Percentiles rank a stretch among this genome's conserved stretches.
phyloP scores from a whole-genome alignment of 1,140 invertebrate species.

The Melipona quadrifasciata region DNA sequence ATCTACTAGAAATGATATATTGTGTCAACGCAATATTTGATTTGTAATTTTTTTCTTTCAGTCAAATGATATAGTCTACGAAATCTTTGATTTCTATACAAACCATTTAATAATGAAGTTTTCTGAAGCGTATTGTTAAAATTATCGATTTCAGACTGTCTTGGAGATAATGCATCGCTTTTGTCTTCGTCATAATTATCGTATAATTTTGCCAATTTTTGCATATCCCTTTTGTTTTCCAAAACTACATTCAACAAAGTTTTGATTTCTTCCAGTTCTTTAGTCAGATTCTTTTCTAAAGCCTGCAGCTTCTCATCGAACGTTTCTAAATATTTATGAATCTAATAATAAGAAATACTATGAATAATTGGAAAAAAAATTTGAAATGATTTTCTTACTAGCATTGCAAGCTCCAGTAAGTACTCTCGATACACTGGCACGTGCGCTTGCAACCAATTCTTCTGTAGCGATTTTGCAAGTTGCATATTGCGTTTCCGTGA shows the following conservation, averaged over 20 bases:
- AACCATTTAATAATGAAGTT: conserved; percentile 59
- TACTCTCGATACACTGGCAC: conserved; percentile 78
- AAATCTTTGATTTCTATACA: background rate
- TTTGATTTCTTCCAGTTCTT: conserved; percentile 56
- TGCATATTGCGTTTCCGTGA: conserved; percentile 76
- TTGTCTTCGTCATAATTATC: background rate
- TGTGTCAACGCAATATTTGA: background rate
- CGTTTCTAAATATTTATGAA: conserved; percentile 59
- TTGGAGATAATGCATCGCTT: conserved; percentile 23
- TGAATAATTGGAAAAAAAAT: background rate
- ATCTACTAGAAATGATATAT: too few relatives aligned
- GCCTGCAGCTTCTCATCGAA: conserved; percentile 63
- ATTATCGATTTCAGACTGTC: conserved; percentile 60
- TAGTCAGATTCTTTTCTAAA: conserved; percentile 58
- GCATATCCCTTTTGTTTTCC: background rate
- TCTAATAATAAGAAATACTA: background rate
- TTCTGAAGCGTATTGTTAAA: conserved; percentile 61
- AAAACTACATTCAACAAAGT: conserved; percentile 29
- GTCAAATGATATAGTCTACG: background rate
- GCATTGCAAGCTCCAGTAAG: conserved; percentile 80
- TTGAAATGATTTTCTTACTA: conserved; percentile 66
- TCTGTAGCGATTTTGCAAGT: conserved; percentile 79
- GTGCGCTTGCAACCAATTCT: conserved; percentile 79
- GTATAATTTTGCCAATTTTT: background rate
- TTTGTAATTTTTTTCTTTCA: background rate